phyloP scores from a whole-genome alignment of 2,113 vertebrate genomes.

The Pithys albifrons region DNA sequence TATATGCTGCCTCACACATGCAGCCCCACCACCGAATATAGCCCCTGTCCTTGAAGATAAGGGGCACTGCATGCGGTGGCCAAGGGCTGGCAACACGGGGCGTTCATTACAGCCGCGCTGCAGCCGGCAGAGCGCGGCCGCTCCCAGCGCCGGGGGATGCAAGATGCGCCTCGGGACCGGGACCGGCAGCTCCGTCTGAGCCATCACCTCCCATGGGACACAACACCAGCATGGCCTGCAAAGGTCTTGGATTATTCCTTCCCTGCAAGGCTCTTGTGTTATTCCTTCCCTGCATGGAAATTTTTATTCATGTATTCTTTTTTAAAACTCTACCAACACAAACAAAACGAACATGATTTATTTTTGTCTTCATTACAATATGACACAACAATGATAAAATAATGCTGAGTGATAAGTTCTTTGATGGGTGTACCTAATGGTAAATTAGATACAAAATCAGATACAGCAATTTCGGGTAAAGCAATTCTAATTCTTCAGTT shows the following conservation, averaged over 20 bases:
- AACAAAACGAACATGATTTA: neutral
- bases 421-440: neutral
- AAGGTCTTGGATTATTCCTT: neutral
- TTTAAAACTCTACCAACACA: neutral
- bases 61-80: neutral
- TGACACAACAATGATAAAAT: neutral
- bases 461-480: neutral
- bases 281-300: neutral
- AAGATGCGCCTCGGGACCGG: accelerated
- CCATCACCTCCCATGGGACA: neutral
- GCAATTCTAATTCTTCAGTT: neutral
- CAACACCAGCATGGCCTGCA: accelerated
- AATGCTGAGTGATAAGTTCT: neutral
- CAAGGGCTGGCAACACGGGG: neutral
- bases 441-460: neutral
- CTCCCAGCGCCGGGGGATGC: neutral
- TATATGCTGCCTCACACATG: neutral
- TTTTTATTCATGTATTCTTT: neutral
- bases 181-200: neutral
- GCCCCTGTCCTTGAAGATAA: neutral
- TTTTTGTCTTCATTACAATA: neutral
- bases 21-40: neutral
- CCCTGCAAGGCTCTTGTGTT: neutral
- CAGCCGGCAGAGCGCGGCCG: neutral
- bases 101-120: neutral